phyloP scores from a whole-genome alignment of 2,113 vertebrate species.

The Cheirogaleus medius region DNA sequence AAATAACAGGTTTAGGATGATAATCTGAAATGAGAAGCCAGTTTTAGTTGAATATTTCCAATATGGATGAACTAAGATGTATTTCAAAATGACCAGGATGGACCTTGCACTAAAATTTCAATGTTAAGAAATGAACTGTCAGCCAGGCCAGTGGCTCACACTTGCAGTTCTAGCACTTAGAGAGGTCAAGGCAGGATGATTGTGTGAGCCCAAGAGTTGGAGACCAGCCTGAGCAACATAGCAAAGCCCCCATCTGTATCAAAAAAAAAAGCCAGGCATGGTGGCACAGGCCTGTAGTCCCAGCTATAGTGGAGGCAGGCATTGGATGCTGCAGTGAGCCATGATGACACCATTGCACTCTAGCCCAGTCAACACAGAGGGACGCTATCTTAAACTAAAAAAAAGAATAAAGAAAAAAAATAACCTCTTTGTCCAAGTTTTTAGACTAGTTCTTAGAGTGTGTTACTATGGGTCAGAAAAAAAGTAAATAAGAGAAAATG shows the following conservation, averaged over 20 bases:
- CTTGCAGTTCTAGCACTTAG: no score
- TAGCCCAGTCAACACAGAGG: no score
- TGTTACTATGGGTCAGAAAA: not conserved
- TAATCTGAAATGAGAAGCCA: not conserved
- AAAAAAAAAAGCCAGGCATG: no score
- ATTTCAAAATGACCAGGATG: conserved; percentile 31
- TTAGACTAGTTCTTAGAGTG: not conserved
- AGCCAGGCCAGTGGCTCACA: not conserved
- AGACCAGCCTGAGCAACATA: no score
- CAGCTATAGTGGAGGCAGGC: no score
- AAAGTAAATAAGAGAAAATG: conserved; percentile 29
- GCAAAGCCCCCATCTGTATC: no score
- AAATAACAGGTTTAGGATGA: conserved; percentile 16
- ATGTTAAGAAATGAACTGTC: conserved; percentile 35
- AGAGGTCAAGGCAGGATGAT: no score
- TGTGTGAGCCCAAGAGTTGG: no score
- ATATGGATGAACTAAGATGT: conserved; percentile 16
- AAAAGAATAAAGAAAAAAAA: not conserved
- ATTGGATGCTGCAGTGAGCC: no score
- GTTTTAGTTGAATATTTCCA: conserved; percentile 37
- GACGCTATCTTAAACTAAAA: no score
- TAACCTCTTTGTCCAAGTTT: conserved; percentile 22
- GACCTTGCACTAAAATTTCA: not conserved
- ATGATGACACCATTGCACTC: no score
- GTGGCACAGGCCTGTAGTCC: no score